Conservation (phyloP, 2,888 invertebrate species). For the Aleiodes alternator region DNA sequence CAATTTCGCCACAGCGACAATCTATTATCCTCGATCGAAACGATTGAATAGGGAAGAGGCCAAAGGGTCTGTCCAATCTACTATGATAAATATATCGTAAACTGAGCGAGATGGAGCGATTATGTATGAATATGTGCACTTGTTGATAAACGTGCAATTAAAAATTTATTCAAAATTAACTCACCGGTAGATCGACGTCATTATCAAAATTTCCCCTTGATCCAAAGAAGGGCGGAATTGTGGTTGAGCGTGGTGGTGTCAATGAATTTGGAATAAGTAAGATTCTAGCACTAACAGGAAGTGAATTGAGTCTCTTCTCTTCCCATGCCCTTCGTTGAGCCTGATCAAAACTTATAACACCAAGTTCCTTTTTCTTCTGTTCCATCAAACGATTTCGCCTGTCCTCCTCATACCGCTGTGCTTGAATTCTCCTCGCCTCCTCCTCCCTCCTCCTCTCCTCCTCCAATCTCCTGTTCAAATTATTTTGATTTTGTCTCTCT, state of each 20-base stretch:
- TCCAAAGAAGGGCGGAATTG: slow-evolving; percentile 32
- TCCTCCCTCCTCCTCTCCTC: slow-evolving; percentile 59
- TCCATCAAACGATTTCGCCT: slow-evolving; percentile 28
- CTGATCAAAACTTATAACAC: slow-evolving; percentile 30
- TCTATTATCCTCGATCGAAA: too few species aligned
- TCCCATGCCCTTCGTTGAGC: slow-evolving; percentile 54
- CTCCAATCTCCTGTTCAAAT: slow-evolving; percentile 43
- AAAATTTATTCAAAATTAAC: slow-evolving; percentile 40
- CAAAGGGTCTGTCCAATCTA: too few species aligned
- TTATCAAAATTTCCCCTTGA: slow-evolving; percentile 54
- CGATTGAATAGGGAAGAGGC: too few species aligned
- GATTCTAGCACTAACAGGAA: slow-evolving; percentile 67
- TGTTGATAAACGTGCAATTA: too few species aligned
- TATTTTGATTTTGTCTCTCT: slow-evolving; percentile 14
- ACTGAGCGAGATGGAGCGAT: too few species aligned
- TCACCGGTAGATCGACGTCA: slow-evolving; percentile 65
- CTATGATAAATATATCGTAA: too few species aligned
- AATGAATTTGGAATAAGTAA: slow-evolving; percentile 54
- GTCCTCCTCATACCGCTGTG: slow-evolving; percentile 37
- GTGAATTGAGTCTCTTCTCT: slow-evolving; percentile 60
- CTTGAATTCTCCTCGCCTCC: slow-evolving; percentile 41
- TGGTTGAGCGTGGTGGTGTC: slow-evolving; percentile 31
- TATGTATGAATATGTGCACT: too few species aligned
- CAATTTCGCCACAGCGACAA: too few species aligned
- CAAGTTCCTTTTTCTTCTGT: slow-evolving; percentile 1